A percentile compares a stretch with the other conserved stretches of the same genome.
Conservation (phyloP, 2,113 vertebrate species). For the Hystrix cristata region DNA sequence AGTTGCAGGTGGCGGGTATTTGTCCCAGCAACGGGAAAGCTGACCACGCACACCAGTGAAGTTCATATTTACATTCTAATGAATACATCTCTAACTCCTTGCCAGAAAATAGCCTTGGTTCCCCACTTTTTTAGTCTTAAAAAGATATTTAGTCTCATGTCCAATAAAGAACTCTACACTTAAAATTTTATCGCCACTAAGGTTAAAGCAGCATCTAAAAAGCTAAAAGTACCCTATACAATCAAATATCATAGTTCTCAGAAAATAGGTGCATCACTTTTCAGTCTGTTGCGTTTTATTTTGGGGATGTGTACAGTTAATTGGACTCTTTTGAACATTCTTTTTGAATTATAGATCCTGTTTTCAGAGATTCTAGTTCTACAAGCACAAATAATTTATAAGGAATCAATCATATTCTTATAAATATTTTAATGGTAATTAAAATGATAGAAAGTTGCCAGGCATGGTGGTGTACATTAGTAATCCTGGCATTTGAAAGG, state of each 20-base stretch:
- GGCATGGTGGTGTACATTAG: not conserved
- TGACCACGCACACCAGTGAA: not conserved
- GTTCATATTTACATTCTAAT: not conserved
- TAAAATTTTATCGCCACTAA: not conserved
- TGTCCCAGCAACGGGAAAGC: not conserved
- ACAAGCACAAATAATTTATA: not conserved
- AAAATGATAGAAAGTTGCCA: not conserved
- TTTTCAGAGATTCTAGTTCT: not conserved
- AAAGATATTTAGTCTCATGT: constrained; percentile 38
- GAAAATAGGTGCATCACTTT: not conserved
- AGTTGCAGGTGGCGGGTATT: not conserved
- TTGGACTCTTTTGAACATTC: not conserved
- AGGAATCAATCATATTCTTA: not conserved
- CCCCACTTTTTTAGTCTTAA: not conserved
- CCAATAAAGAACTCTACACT: not conserved
- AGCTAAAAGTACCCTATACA: not conserved
- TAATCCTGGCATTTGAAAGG: not conserved
- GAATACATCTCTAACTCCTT: not conserved
- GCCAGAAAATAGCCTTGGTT: not conserved
- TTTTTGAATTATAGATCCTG: not conserved
- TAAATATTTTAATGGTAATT: not conserved
- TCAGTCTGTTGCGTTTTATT: not conserved
- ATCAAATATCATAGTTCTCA: not conserved
- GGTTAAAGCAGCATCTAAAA: not conserved
- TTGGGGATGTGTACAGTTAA: not conserved